Evolutionary conservation across 2,888 invertebrate species (phyloP), one percentile per base, ranked within the genome.

Genomic region (Tanaodytes sp.): DNA sequence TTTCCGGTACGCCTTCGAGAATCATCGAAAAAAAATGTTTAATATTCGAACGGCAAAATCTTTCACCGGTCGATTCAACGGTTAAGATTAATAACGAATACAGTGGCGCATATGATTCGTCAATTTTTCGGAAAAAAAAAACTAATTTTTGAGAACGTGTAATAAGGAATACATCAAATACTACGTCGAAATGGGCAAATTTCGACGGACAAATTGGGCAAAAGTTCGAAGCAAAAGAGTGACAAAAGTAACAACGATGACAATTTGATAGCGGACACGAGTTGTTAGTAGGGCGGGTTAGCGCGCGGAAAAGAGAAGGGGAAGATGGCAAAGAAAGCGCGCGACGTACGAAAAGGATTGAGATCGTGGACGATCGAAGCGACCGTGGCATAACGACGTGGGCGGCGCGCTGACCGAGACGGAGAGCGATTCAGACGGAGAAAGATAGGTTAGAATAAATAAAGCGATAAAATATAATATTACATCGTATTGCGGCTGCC

Each of bases 401-500:
- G 76, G 76, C 75, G 77, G 76, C 72, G 73, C 75, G 75, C 77
- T 72, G 73, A 72, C 73, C 72, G 77, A 75, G 79, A 70, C 51
- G 51, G 62, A 61, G 43, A 43, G 65, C 27, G 58, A 48, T 40
- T 46, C 30, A 36, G 62, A 66, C 11, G 57, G 70, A 71, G 71
- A 71, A 30, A 74, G 80, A 81, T n/a, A n/a, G 78, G 80, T 82
- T 82, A 82, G 81, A 84, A 83, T 83, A 83, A 84, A 84, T 83
- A 84, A 83, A 82, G 83, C 82, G 83, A 84, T 83, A 83, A 83
- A 83, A 84, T 84, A 82, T 80, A 80, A 81, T 81, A 81, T 81
- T 82, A 82, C 82, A 81, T 83, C 78, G 84, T 81, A 82, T 80
- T 80, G 82, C 80, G 80, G 79, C 80, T 78, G 80, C 77, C 75